Evolutionary conservation across 2,888 invertebrate genomes (phyloP), one percentile per base, ranked within the genome.

Genomic region (Choristoneura rosaceana): DNA sequence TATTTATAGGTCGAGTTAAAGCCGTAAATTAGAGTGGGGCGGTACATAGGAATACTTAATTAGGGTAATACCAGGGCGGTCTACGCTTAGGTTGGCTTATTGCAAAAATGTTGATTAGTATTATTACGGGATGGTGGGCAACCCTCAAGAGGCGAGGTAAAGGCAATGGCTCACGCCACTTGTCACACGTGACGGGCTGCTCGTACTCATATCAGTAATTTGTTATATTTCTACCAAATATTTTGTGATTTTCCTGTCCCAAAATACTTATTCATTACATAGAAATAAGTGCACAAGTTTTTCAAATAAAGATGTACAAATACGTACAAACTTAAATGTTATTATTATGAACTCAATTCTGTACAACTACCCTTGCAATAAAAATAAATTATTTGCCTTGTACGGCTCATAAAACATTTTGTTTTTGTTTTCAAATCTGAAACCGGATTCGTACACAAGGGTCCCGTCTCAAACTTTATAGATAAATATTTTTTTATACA

Each of bases 41-140:
- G 69, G 60, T 74, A 43, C 70, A 67, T 63, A 50, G 62, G 67
- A 70, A 70, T 71, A 67, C 63, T 60, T 63, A 67, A 85, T 85
- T 86, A 80, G 85, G 83, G 82, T 83, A 85, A 85, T 78, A 80
- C 78, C 78, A 75, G 73, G 75, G 77, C 45, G 73, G 52, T 50
- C 14, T 41, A 64, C 38, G 64, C 62, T 38, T 55, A 58, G 60
- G 62, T 62, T 62, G 62, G 12, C 33, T 62, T 70, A 70, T 65
- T 59, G 70, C 70, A 70, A 65, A 65, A 64, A 65, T 50, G 70
- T 50, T 70, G 63, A 58, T 64, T 63, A 63, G 47, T 55, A 62
- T 58, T 64, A 58, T 63, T 63, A 62, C 63, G 63, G 59, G 33
- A 59, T 17, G 43, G 68, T 17, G 25, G 33, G 64, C 34, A 50